These are phyloP conservation scores for Chaetophractus vellerosus DNA, from an alignment of 2,797 vertebrate species.

Conservation along the genomic window DNA sequence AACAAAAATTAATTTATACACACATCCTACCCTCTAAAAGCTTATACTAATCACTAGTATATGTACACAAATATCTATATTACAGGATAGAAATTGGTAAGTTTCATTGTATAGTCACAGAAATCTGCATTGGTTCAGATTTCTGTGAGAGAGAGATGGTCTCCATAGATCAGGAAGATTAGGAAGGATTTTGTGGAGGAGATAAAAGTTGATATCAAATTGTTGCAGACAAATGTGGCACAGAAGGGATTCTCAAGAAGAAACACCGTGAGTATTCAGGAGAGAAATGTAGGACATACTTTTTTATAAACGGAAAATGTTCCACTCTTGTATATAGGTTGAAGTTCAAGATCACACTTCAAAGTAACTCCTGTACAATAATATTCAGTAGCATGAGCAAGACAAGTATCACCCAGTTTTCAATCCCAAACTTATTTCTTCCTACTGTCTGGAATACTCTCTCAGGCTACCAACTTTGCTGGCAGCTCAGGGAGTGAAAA, in stretches of 20 bases:
- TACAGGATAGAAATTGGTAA: not conserved
- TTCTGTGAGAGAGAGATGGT: not conserved
- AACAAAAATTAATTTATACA: slow-evolving; percentile 42
- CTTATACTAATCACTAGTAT: not conserved
- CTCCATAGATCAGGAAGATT: not conserved
- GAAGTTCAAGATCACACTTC: not conserved
- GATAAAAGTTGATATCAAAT: not conserved
- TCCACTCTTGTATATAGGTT: not conserved
- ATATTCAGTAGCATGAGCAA: not conserved
- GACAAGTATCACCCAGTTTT: not conserved
- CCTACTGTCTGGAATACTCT: not conserved
- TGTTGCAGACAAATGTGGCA: not conserved
- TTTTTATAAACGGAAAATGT: not conserved
- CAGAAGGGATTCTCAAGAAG: not conserved
- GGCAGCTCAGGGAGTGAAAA: not conserved
- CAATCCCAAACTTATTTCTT: not conserved
- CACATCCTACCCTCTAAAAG: not conserved
- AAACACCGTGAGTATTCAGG: not conserved
- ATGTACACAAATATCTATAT: not conserved
- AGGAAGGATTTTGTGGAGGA: not conserved
- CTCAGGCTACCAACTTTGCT: not conserved
- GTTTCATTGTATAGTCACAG: not conserved
- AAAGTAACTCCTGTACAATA: not conserved
- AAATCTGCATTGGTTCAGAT: not conserved
- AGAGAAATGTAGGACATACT: not conserved